Evolutionary conservation across 2,113 vertebrate species (phyloP).

Genomic region (Plestiodon gilberti): DNA sequence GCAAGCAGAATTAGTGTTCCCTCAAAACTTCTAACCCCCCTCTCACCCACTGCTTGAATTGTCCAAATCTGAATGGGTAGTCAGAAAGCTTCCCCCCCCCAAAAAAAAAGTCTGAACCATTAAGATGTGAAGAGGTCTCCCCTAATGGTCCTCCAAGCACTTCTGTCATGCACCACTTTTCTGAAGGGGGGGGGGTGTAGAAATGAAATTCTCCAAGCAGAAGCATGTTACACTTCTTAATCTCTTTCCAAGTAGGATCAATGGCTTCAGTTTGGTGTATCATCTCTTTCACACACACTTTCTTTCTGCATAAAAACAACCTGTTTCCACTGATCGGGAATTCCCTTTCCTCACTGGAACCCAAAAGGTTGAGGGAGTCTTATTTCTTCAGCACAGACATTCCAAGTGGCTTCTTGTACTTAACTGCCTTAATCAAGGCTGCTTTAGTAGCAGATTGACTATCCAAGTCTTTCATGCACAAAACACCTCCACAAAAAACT

Average conservation of each 20-base stretch:
- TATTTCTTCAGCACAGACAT: slow-evolving; percentile 56
- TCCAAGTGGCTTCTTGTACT: slow-evolving; percentile 44
- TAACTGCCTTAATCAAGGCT: slow-evolving; percentile 43
- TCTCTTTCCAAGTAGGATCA: slow-evolving; percentile 60
- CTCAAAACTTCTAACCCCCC: slow-evolving; percentile 37
- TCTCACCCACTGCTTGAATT: slow-evolving; percentile 56
- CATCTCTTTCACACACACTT: slow-evolving; percentile 58
- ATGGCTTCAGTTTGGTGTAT: slow-evolving; percentile 15
- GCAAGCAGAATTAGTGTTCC: slow-evolving; percentile 17
- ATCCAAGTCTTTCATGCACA: slow-evolving; percentile 27
- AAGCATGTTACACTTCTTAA: neutral
- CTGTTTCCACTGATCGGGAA: neutral
- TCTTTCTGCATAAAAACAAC: slow-evolving; percentile 58
- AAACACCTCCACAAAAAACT: neutral
- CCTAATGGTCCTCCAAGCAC: slow-evolving; percentile 26
- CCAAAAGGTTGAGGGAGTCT: slow-evolving; percentile 38
- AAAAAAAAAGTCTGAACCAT: slow-evolving; percentile 34
- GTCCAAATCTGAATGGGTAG: slow-evolving; percentile 46
- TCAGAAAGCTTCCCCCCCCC: slow-evolving; percentile 29
- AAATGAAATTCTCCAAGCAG: too few species aligned
- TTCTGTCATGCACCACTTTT: neutral
- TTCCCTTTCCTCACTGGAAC: neutral
- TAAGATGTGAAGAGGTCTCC: slow-evolving; percentile 27
- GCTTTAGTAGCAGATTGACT: slow-evolving; percentile 44
- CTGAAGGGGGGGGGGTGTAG: neutral